Evolutionary conservation across 2,113 vertebrate species (phyloP), one percentile per base, ranked within the genome.

Genomic region (Pseudorectes ferrugineus): DNA sequence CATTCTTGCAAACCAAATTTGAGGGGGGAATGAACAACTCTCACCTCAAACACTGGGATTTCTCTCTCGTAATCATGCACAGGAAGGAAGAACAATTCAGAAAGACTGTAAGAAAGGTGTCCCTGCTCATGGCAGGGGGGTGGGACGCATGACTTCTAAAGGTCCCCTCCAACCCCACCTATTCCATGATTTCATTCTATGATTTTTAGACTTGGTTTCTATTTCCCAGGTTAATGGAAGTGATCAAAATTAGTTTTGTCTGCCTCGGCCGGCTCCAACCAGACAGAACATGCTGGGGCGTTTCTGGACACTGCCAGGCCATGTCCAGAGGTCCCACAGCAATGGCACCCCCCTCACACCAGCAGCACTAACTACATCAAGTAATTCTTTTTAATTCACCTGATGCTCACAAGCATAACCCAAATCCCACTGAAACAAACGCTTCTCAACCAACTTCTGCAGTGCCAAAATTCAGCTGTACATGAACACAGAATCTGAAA

Each of bases 201-300:
- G 17, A 84, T 20, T 62, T 48, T 11, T 2, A 61, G 23, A 38
- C 19, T 68, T 48, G 24, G 5, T 29, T 76, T 71, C 8, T 24
- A 40, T 25, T 62, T 67, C 29, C 6, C 26, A 58, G 17, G 59
- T 24, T 3, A 85, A 79, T 55, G 48, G 72, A 73, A 51, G 33
- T 20, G 38, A 85, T 62, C 12, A 25, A 58, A 10, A 14, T 54
- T 83, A 72, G 87, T 96, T 93, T 82, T 91, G 59, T 63, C 93
- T 55, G 46, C 76, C 78, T 92, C 29, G 4, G 65, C 71, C 11
- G 14, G 58, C 54, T 92, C 71, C 48, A 78, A 4, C 6, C 0
- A 35, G 20, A 31, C 63, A 63, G 67, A 57, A 94, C 54, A 52
- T 4, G 4, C 54, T 38, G 12, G 49, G 36, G 31, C 78, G 46